These are phyloP conservation scores for Halictus rubicundus DNA, from an alignment of 1,140 invertebrate genomes.

Conservation along the genomic window DNA sequence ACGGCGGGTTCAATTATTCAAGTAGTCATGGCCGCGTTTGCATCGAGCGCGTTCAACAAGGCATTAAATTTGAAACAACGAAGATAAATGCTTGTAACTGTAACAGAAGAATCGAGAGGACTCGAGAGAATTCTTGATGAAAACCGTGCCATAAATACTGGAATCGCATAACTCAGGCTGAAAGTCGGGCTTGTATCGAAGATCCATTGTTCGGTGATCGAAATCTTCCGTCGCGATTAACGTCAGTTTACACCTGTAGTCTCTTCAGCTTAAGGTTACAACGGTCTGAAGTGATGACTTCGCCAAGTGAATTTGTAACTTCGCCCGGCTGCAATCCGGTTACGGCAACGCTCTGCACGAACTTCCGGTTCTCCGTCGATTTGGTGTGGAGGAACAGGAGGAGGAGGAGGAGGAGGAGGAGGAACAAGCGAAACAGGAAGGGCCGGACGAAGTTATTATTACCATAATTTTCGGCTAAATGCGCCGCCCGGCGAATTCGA, in stretches of 20 bases:
- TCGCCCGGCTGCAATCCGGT: conserved; percentile 58
- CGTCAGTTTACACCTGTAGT: conserved; percentile 36
- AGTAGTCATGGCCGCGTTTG: too few relatives aligned
- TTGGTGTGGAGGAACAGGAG: neutral
- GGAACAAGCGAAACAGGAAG: conserved; percentile 13
- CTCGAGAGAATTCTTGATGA: too few relatives aligned
- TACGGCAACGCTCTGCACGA: conserved; percentile 50
- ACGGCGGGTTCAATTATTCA: conserved; percentile 12
- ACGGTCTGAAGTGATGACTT: conserved; percentile 66
- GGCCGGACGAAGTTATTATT: conserved; percentile 69
- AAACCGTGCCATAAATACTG: too few relatives aligned
- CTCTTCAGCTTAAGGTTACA: conserved; percentile 51
- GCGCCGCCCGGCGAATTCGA: conserved; percentile 59
- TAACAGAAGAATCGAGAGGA: too few relatives aligned
- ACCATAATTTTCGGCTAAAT: conserved; percentile 72
- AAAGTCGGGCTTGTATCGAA: neutral
- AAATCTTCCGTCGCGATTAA: conserved; percentile 14
- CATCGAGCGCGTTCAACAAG: too few relatives aligned
- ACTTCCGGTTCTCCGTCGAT: conserved; percentile 46
- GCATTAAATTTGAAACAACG: too few relatives aligned
- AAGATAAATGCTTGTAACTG: too few relatives aligned
- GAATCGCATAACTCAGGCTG: too few relatives aligned
- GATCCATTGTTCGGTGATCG: neutral
- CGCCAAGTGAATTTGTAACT: conserved; percentile 69
- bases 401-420: neutral